Percentiles rank a stretch among this genome's conserved stretches.
phyloP scores from a whole-genome alignment of 2,797 vertebrate species.

The Cygnus olor region DNA sequence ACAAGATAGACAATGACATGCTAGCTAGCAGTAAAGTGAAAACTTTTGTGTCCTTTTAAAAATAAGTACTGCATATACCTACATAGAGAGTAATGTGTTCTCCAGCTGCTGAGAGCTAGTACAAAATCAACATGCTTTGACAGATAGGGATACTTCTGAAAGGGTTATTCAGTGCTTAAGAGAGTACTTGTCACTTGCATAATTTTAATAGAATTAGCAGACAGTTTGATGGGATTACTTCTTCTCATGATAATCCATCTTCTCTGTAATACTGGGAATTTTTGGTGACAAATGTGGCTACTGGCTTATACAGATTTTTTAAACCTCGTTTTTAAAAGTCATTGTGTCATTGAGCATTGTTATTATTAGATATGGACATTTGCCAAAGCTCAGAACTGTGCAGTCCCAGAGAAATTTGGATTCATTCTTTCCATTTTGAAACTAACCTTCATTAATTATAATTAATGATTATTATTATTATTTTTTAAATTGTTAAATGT shows the following conservation, averaged over 20 bases:
- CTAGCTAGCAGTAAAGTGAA: not conserved
- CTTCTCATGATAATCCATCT: slow-evolving; percentile 65
- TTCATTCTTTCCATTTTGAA: slow-evolving; percentile 7
- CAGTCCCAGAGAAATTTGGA: not conserved
- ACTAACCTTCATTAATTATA: not conserved
- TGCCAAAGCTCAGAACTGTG: not conserved
- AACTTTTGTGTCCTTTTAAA: not conserved
- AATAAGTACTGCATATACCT: not conserved
- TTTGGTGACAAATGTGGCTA: slow-evolving; percentile 25
- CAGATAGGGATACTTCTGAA: not conserved
- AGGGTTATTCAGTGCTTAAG: slow-evolving; percentile 24
- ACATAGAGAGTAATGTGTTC: not conserved
- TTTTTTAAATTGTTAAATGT: not conserved
- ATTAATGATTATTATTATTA: not conserved
- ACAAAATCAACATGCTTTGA: slow-evolving; percentile 5
- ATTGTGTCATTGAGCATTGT: slow-evolving; percentile 34
- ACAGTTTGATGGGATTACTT: slow-evolving; percentile 51
- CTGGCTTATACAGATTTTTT: slow-evolving; percentile 22
- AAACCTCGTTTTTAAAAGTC: slow-evolving; percentile 43
- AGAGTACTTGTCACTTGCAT: slow-evolving; percentile 26
- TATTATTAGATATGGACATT: slow-evolving; percentile 21
- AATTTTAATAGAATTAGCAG: slow-evolving; percentile 72
- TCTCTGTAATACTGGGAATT: not conserved
- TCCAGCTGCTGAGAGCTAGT: not conserved
- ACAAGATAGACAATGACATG: not conserved